Evolutionary conservation across 2,888 invertebrate genomes (phyloP).

Genomic region (Drosophila bunnanda): DNA sequence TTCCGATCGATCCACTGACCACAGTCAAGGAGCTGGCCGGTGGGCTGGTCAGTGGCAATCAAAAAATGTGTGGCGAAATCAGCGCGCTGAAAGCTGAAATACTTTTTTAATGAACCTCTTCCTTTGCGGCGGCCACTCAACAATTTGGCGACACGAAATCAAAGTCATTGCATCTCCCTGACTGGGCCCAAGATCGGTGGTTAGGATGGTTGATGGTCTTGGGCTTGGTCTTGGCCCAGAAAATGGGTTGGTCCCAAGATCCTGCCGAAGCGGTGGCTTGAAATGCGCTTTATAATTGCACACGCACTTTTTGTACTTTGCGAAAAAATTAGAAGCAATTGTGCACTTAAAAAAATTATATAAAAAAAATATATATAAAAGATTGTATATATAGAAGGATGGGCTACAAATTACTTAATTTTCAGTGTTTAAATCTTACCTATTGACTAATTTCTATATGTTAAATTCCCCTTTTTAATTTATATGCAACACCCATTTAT

Average conservation of each 20-base stretch:
- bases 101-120: constrained; percentile 82
- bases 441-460: neutral
- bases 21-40: constrained; percentile 49
- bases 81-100: constrained; percentile 78
- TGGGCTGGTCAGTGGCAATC: constrained; percentile 63
- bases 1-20: constrained; percentile 67
- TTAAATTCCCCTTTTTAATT: no score
- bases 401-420: neutral
- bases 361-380: neutral
- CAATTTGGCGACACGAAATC: constrained; percentile 82
- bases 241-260: constrained; percentile 31
- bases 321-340: constrained; percentile 68
- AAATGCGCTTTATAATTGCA: constrained; percentile 80
- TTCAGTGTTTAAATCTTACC: neutral
- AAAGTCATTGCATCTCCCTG: constrained; percentile 71
- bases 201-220: constrained; percentile 1
- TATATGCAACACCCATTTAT: neutral
- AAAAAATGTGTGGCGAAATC: constrained; percentile 81
- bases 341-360: neutral
- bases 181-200: constrained; percentile 11
- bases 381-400: neutral
- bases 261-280: constrained; percentile 30
- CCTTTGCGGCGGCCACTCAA: constrained; percentile 59
- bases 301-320: constrained; percentile 79
- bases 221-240: constrained; percentile 10